Conservation (phyloP, 2,888 invertebrate species). For the Labia minor region DNA sequence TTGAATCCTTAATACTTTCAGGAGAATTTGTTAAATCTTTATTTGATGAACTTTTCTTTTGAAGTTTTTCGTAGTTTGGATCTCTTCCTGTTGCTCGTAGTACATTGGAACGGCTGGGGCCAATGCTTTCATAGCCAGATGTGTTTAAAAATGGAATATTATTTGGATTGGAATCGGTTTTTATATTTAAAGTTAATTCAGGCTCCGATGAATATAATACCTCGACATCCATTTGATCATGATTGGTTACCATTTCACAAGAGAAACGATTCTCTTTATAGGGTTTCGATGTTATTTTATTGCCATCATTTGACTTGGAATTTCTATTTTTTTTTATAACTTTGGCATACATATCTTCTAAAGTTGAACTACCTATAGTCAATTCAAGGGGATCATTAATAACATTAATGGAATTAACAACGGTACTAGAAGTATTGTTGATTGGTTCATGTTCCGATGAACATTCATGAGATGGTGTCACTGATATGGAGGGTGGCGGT, state of each 20-base stretch:
- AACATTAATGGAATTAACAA: slow-evolving; percentile 18
- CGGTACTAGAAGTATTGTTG: slow-evolving; percentile 18
- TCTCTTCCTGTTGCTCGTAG: slow-evolving; percentile 46
- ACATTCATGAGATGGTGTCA: slow-evolving; percentile 28
- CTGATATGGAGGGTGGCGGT: slow-evolving; percentile 51
- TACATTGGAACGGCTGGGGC: slow-evolving; percentile 29
- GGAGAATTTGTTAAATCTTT: background rate
- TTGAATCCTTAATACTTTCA: background rate
- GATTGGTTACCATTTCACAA: slow-evolving; percentile 14
- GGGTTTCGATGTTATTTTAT: background rate
- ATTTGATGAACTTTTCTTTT: slow-evolving; percentile 37
- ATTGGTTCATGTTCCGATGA: slow-evolving; percentile 8
- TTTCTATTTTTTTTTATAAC: slow-evolving; percentile 53
- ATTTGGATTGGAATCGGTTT: slow-evolving; percentile 21
- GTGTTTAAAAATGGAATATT: background rate
- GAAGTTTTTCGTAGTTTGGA: slow-evolving; percentile 70
- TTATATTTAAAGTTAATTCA: background rate
- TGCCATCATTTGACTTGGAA: slow-evolving; percentile 2
- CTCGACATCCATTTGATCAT: background rate
- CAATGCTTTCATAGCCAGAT: slow-evolving; percentile 27
- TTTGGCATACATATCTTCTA: slow-evolving; percentile 87
- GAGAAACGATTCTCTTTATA: background rate
- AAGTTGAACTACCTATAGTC: slow-evolving; percentile 37
- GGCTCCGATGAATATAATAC: background rate
- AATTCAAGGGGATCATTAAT: slow-evolving; percentile 14